Percentiles rank a stretch among this genome's conserved stretches.
These are phyloP conservation scores for Opisthograptis luteolata DNA, from an alignment of 2,888 invertebrate species.

Conservation along the genomic window DNA sequence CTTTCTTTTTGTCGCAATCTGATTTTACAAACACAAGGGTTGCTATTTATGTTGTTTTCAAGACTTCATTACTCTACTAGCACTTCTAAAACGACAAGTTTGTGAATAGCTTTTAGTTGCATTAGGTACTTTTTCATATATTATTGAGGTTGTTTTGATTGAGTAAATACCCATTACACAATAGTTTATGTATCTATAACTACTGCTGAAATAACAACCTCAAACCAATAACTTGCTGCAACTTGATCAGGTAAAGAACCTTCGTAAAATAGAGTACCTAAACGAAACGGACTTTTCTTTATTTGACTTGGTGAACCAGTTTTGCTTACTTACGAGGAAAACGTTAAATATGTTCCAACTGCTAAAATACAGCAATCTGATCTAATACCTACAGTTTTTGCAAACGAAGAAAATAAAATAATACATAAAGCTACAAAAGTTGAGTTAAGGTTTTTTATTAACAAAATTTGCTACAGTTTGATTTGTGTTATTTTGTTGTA, in stretches of 20 bases:
- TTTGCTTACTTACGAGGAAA: slow-evolving; percentile 24
- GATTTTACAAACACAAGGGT: background rate
- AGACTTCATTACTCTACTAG: no score
- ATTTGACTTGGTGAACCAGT: slow-evolving; percentile 9
- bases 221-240: background rate
- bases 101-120: no score
- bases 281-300: slow-evolving; percentile 9
- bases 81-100: no score
- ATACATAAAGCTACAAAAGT: slow-evolving; percentile 26
- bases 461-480: slow-evolving; percentile 29
- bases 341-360: slow-evolving; percentile 27
- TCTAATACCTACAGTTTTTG: slow-evolving; percentile 34
- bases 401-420: slow-evolving; percentile 36
- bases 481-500: no score
- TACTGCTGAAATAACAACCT: no score
- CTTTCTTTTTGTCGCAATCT: background rate
- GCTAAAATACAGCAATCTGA: no score
- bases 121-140: no score
- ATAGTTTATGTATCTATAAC: no score
- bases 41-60: no score
- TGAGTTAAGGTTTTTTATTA: slow-evolving; percentile 32
- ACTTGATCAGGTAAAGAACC: slow-evolving; percentile 5
- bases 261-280: slow-evolving; percentile 8
- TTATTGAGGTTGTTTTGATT: no score
- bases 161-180: no score